These are phyloP conservation scores for Procapra przewalskii DNA, from an alignment of 2,113 vertebrate genomes.

Conservation along the genomic window DNA sequence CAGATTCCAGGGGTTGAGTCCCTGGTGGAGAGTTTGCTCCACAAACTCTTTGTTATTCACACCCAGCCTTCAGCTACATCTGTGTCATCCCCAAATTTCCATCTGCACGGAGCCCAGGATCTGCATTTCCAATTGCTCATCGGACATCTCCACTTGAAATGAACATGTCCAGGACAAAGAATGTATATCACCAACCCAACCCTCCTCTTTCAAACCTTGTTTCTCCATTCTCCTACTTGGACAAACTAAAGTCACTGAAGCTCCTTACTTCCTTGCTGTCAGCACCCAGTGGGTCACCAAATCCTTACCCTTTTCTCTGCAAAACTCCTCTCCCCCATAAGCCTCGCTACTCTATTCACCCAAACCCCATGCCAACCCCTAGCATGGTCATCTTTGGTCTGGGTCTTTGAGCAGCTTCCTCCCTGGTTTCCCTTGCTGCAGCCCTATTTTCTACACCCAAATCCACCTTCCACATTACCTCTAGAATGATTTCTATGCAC, in stretches of 20 bases:
- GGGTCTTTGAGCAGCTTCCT: not conserved
- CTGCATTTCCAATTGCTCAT: not conserved
- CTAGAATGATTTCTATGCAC: not conserved
- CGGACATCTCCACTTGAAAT: not conserved
- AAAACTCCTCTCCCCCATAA: not conserved
- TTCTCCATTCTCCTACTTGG: not conserved
- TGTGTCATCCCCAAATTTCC: not conserved
- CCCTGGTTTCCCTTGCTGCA: not conserved
- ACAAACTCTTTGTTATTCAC: not conserved
- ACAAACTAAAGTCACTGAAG: not conserved
- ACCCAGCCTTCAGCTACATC: not conserved
- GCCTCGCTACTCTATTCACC: too few species aligned
- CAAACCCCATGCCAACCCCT: not conserved
- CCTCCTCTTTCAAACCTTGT: not conserved
- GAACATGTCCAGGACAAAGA: not conserved
- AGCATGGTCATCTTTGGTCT: not conserved
- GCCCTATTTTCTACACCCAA: not conserved
- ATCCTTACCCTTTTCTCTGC: not conserved
- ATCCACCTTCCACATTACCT: too few species aligned
- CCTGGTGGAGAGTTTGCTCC: not conserved
- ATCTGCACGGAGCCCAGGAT: not conserved
- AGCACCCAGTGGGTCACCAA: not conserved
- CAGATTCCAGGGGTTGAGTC: not conserved
- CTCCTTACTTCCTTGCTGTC: not conserved
- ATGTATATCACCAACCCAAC: not conserved